Percentiles rank a stretch among this genome's conserved stretches.
Conservation (phyloP, 1,140 invertebrate species). For the Papilio polyxenes region DNA sequence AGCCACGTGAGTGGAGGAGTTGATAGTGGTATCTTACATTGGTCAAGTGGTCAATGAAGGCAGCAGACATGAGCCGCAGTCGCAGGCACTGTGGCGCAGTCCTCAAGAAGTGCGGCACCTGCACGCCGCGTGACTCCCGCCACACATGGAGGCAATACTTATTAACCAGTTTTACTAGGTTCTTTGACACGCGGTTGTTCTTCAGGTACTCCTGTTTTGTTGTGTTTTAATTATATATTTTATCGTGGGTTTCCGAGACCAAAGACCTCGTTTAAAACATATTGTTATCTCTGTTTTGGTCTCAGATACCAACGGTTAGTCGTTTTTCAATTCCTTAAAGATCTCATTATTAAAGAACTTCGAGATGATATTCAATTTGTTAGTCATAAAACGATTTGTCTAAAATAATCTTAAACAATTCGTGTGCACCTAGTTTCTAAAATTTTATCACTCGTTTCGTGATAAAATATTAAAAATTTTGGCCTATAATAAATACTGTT, state of each 20-base stretch:
- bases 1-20: background rate
- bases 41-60: constrained; percentile 57
- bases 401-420: no score
- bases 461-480: background rate
- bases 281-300: no score
- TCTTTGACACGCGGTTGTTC: constrained; percentile 69
- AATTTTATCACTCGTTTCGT: no score
- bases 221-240: background rate
- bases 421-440: no score
- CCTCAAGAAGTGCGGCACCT: constrained; percentile 65
- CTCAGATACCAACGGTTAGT: no score
- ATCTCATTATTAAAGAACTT: no score
- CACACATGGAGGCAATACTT: constrained; percentile 68
- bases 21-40: constrained; percentile 43
- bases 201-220: constrained; percentile 64
- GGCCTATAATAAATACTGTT: background rate
- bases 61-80: constrained; percentile 63
- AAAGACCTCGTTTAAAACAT: no score
- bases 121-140: constrained; percentile 63
- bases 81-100: constrained; percentile 61
- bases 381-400: no score
- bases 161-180: constrained; percentile 62
- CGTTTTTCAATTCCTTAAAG: no score
- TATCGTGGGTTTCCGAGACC: no score
- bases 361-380: no score